A percentile compares a stretch with the other conserved stretches of the same genome.
phyloP scores from a whole-genome alignment of 1,140 invertebrate species.

The Chionoecetes opilio region DNA sequence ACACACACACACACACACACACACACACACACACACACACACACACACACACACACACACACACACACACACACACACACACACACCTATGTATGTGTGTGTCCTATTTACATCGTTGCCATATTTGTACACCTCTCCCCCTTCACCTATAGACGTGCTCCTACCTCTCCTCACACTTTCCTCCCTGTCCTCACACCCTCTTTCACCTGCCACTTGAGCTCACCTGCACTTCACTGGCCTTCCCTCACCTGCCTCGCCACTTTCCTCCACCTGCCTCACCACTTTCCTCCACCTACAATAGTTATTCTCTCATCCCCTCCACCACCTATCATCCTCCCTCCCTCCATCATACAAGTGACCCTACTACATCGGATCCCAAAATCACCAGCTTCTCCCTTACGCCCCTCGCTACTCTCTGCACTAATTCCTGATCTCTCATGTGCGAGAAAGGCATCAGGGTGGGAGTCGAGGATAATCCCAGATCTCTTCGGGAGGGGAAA shows the following conservation, averaged over 20 bases:
- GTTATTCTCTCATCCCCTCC: neutral
- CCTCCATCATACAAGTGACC: no score
- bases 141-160: neutral
- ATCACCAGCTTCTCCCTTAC: neutral
- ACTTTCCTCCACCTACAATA: no score
- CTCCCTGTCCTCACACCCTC: neutral
- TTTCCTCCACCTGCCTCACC: neutral
- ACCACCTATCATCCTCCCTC: neutral
- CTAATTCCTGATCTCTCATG: slow-evolving; percentile 33
- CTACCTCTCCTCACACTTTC: neutral
- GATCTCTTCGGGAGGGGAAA: slow-evolving; percentile 17
- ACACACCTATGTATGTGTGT: no score
- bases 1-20: no score
- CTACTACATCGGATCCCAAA: no score
- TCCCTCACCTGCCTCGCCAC: neutral
- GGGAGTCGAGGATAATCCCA: neutral
- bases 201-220: neutral
- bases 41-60: no score
- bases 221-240: neutral
- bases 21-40: no score
- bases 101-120: no score
- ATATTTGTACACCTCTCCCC: neutral
- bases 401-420: slow-evolving; percentile 33
- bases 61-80: no score
- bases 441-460: slow-evolving; percentile 9